Percentiles rank a stretch among this genome's conserved stretches.
Evolutionary conservation across 1,140 invertebrate species (phyloP).

Genomic region (Paramacrobiotus metropolitanus): DNA sequence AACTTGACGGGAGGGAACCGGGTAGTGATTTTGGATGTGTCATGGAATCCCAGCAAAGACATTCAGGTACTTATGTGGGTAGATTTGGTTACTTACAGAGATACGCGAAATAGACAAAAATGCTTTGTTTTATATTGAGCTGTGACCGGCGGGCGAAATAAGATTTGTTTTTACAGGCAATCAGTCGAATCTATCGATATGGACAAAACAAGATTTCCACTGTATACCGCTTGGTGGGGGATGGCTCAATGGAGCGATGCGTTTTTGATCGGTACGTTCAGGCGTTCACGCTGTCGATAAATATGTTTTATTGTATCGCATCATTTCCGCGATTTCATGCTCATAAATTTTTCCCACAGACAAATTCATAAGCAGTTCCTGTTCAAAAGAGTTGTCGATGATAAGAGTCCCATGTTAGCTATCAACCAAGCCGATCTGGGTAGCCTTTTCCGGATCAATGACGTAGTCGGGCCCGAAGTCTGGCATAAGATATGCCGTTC

Average conservation of each 20-base stretch:
- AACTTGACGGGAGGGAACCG: constrained; percentile 44
- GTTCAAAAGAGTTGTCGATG: constrained; percentile 3
- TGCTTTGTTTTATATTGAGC: too few species aligned
- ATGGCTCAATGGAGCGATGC: constrained; percentile 86
- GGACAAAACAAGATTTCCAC: constrained; percentile 81
- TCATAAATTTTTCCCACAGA: too few species aligned
- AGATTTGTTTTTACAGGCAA: constrained; percentile 32
- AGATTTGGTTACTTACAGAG: neutral
- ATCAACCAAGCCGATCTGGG: neutral
- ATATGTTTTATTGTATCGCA: too few species aligned
- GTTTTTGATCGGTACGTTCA: constrained; percentile 77
- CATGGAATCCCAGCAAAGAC: constrained; percentile 99
- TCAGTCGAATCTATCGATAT: constrained; percentile 88
- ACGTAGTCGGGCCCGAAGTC: neutral
- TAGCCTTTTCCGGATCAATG: neutral
- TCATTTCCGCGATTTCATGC: too few species aligned
- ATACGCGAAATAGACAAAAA: neutral
- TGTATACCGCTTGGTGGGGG: constrained; percentile 85
- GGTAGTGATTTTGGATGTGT: constrained; percentile 41
- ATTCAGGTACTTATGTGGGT: constrained; percentile 40
- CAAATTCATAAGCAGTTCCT: neutral
- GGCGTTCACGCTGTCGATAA: too few species aligned
- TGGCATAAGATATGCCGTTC: neutral
- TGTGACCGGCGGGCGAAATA: too few species aligned
- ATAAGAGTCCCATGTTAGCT: neutral